Evolutionary conservation across 2,797 vertebrate species (phyloP), one percentile per base, ranked within the genome.

Genomic region (Mastacembelus armatus): DNA sequence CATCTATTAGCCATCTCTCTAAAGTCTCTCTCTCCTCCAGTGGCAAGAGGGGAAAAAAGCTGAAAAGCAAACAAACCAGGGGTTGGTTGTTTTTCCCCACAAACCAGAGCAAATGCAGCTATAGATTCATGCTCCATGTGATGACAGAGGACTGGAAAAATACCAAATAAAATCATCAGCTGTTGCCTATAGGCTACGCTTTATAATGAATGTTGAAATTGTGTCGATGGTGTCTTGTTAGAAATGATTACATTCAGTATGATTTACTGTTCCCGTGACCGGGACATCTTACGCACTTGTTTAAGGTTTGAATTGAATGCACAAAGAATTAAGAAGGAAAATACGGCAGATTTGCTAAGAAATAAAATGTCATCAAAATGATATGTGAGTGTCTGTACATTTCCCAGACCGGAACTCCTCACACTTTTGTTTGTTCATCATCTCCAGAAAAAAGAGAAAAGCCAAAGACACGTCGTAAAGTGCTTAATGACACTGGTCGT

Each of bases 21-120:
- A 90, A 91, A 86, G 77, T 85, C 86, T 71, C 81, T 70, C 90
- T 92, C 88, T 92, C 85, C 90, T 90, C 84, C 91, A 87, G 85
- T 64, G 71, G 70, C 68, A 81, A 90, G 90, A 81, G 52, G 50
- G 30, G 2, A 9, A 60, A 59, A 93, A 94, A 95, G 93, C 93
- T 92, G 83, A 93, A 95, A 93, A 93, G 91, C 93, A 95, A 96
- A 96, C 93, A 95, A 88, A 81, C 92, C 79, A 81, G 75, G 80
- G 90, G 85, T 79, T 84, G 88, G 78, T 78, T 68, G 58, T 63
- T 86, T 77, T 75, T 66, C 55, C 61, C 76, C 60, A 39, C 30
- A 54, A 73, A 78, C 77, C 52, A 16, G 21, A 61, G 24, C 40
- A 47, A 50, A 76, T 48, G 19, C 51, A 67, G 43, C 22, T 63